A percentile compares a stretch with the other conserved stretches of the same genome.
Conservation (phyloP, 2,888 invertebrate species). For the Erebia ligea region DNA sequence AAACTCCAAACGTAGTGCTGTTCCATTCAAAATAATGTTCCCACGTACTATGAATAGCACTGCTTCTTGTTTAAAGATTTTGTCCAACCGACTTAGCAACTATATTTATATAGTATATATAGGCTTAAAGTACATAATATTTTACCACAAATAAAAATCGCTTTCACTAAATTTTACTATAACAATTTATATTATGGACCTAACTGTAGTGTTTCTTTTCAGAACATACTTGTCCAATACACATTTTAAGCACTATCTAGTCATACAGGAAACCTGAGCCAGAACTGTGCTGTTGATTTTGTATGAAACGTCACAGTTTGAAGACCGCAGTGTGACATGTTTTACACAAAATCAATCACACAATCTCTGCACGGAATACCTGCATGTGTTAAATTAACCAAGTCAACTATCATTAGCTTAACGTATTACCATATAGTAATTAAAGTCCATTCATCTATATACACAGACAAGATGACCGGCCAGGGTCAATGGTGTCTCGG, state of each 20-base stretch:
- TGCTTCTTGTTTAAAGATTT: too few species aligned
- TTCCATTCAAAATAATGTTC: too few species aligned
- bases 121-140: conserved; percentile 2
- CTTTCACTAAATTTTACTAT: conserved; percentile 38
- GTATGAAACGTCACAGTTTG: neutral
- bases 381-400: neutral
- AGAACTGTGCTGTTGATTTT: neutral
- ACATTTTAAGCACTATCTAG: neutral
- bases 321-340: neutral
- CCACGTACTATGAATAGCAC: too few species aligned
- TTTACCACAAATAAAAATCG: conserved; percentile 38
- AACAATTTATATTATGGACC: conserved; percentile 31
- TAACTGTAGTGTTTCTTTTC: conserved; percentile 29
- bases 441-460: conserved; percentile 62
- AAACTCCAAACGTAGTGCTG: too few species aligned
- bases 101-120: neutral
- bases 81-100: too few species aligned
- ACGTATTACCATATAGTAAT: conserved; percentile 25
- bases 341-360: neutral
- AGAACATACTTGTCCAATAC: conserved; percentile 20
- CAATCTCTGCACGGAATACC: neutral
- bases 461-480: conserved; percentile 56
- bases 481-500: conserved; percentile 76
- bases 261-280: neutral
- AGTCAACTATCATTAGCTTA: conserved; percentile 22